These are phyloP conservation scores for Drosophila paucipuncta DNA, from an alignment of 2,888 invertebrate genomes.

Conservation along the genomic window DNA sequence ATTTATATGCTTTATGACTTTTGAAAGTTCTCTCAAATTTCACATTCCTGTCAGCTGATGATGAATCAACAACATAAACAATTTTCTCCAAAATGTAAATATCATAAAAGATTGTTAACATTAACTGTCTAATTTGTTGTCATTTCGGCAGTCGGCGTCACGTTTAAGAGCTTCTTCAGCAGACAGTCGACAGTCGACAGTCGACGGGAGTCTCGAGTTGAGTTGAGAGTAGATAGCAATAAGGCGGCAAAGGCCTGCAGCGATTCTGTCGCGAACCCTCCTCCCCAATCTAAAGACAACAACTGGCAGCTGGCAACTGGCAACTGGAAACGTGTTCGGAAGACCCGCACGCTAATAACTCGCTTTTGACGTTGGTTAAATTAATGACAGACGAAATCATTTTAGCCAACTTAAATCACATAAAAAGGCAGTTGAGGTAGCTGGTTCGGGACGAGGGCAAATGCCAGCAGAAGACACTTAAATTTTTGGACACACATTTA, in stretches of 20 bases:
- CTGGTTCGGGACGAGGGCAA: conserved; percentile 26
- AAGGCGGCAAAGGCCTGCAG: conserved; percentile 66
- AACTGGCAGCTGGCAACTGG: conserved; percentile 14
- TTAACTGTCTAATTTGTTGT: conserved; percentile 80
- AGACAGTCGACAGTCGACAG: conserved; percentile 34
- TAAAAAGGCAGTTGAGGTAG: conserved; percentile 27
- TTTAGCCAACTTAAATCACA: conserved; percentile 76
- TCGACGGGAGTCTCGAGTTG: conserved; percentile 15
- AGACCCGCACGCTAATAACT: conserved; percentile 76
- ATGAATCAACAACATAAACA: conserved; percentile 64
- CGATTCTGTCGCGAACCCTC: conserved; percentile 42
- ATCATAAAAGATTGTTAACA: conserved; percentile 79
- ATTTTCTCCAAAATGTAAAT: conserved; percentile 68
- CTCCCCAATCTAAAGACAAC: conserved; percentile 1
- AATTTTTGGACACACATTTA: conserved; percentile 80
- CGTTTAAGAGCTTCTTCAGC: conserved; percentile 69
- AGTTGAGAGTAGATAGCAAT: conserved; percentile 28
- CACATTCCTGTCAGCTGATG: conserved; percentile 21
- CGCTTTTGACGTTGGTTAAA: conserved; percentile 68
- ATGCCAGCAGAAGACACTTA: conserved; percentile 61
- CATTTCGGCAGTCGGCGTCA: conserved; percentile 58
- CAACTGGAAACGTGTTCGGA: conserved; percentile 68
- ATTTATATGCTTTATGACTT: conserved; percentile 28
- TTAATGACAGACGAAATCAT: conserved; percentile 78
- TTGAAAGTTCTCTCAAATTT: conserved; percentile 13